Evolutionary conservation across 2,888 invertebrate species (phyloP).

Genomic region (Aphodius granarius): DNA sequence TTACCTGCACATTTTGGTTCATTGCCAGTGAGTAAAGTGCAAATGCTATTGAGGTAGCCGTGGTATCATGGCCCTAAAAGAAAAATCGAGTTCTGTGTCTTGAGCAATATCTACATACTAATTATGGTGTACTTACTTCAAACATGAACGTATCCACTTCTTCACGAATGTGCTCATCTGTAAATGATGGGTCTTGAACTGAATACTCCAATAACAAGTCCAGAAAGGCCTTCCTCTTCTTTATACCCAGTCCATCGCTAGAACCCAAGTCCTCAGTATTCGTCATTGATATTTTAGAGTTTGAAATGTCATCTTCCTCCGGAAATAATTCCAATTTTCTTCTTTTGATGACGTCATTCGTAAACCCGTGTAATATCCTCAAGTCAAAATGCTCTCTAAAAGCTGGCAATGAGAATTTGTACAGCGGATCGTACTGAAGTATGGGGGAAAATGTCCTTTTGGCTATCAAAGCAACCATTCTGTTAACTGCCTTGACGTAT

Average conservation of each 20-base stretch:
- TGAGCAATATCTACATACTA: background rate
- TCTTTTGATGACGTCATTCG: conserved; percentile 59
- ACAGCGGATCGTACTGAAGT: conserved; percentile 54
- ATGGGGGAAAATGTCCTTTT: conserved; percentile 49
- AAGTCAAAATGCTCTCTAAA: conserved; percentile 57
- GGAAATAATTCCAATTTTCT: conserved; percentile 41
- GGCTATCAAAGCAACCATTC: conserved; percentile 38
- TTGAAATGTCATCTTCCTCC: background rate
- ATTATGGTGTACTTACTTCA: conserved; percentile 19
- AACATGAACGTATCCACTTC: conserved; percentile 36
- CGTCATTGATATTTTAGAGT: background rate
- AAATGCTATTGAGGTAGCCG: conserved; percentile 50
- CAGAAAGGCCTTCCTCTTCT: conserved; percentile 29
- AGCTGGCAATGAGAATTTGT: conserved; percentile 60
- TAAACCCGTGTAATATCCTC: conserved; percentile 57
- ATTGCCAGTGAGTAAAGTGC: conserved; percentile 48
- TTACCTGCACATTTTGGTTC: conserved; percentile 47
- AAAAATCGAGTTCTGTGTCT: no score
- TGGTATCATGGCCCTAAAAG: conserved; percentile 40
- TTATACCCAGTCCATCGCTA: conserved; percentile 5
- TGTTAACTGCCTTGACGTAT: conserved; percentile 71
- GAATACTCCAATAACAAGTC: conserved; percentile 29
- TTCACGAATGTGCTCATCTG: conserved; percentile 31
- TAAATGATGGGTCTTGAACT: conserved; percentile 48
- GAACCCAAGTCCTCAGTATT: background rate